Conservation (phyloP, 2,888 invertebrate genomes). For the Tetramorium bicarinatum region DNA sequence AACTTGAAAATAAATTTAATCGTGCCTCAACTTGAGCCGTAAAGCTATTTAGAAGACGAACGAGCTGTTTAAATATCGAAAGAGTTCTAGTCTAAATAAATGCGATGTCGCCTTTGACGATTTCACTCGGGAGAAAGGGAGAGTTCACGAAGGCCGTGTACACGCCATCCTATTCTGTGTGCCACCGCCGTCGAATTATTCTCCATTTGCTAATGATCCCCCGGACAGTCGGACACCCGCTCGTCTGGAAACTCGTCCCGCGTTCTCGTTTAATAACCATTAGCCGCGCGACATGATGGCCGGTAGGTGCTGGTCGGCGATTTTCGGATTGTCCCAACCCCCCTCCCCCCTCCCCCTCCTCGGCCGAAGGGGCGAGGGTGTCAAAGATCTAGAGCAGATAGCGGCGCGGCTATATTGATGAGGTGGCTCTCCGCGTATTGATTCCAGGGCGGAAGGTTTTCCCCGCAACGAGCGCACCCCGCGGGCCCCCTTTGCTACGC, state of each 20-base stretch:
- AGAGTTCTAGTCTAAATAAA: background rate
- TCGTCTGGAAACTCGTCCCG: slow-evolving; percentile 50
- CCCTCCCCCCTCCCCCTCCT: slow-evolving; percentile 12
- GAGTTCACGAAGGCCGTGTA: background rate
- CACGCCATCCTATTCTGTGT: background rate
- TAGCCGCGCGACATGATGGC: slow-evolving; percentile 71
- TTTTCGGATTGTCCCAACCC: slow-evolving; percentile 71
- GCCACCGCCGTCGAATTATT: slow-evolving; percentile 38
- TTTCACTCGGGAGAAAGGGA: background rate
- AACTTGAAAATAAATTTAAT: background rate
- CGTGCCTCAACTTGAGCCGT: background rate
- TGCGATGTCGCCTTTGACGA: background rate
- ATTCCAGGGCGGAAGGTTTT: slow-evolving; percentile 75
- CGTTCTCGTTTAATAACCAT: slow-evolving; percentile 82
- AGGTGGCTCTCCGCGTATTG: slow-evolving; percentile 83
- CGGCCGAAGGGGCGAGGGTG: slow-evolving; percentile 77
- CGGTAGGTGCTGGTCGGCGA: slow-evolving; percentile 68
- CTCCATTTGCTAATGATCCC: slow-evolving; percentile 62
- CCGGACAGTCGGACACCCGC: slow-evolving; percentile 30
- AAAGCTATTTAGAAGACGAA: background rate
- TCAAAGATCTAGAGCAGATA: slow-evolving; percentile 85
- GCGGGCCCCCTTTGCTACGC: slow-evolving; percentile 82
- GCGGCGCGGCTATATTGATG: slow-evolving; percentile 80
- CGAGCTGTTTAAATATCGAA: background rate
- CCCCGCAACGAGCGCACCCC: slow-evolving; percentile 64